Evolutionary conservation across 2,888 invertebrate genomes (phyloP), one percentile per base, ranked within the genome.

Genomic region (Spodoptera picta): DNA sequence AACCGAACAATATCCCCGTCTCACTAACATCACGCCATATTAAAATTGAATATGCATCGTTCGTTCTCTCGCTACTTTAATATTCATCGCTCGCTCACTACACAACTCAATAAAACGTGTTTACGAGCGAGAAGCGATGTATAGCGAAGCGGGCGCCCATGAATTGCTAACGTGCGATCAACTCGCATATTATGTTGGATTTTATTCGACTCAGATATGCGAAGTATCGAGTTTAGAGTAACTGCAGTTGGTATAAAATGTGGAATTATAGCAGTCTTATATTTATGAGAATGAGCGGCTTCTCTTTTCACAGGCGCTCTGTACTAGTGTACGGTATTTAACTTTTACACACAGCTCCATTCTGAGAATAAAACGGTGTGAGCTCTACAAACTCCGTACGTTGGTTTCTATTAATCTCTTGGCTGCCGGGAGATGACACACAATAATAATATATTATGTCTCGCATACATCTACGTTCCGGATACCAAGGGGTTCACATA

Each of bases 71-170:
- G 68, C 73, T 82, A 79, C 83, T 91, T 88, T 85, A 87, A 87
- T 89, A 91, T 92, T 92, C 91, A 92, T 89, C 86, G 87, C 83
- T 86, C 78, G 88, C 84, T 87, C 84, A 83, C 78, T 81, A 86
- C 84, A 83, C 83, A 83, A 85, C 86, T 88, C 90, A 87, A 91
- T 91, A 90, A 88, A 91, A 85, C 84, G 85, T 88, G 88, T 92
- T 92, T 91, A 91, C 88, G 89, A 89, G 78, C 82, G 81, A 75
- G 80, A 81, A 75, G 75, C 90, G 87, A 87, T 90, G 90, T 88
- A 91, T 81, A 85, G 84, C 82, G 84, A 80, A 85, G 78, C 77
- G 74, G 57, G 68, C 59, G 69, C 73, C 62, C 71, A 83, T 89
- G 87, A 86, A 89, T 89, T 84, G 84, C 82, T 90, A 87, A 89